Evolutionary conservation across 2,888 invertebrate genomes (phyloP), one percentile per base, ranked within the genome.

Genomic region (Cryptosula pallasiana): DNA sequence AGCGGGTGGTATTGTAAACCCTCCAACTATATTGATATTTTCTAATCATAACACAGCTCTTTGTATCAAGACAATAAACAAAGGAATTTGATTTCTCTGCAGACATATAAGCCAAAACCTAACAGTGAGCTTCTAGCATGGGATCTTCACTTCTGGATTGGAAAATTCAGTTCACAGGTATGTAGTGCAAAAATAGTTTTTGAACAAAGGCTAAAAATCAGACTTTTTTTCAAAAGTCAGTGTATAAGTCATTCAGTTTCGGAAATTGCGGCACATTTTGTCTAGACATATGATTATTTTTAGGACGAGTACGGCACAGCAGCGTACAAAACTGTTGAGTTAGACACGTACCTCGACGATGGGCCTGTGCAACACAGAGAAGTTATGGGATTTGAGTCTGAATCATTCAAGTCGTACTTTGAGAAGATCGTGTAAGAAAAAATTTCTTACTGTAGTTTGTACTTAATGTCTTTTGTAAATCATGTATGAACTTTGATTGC

Each of bases 91-190:
- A n/a, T 1, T 57, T 71, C 55, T 9, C 74, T 74, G 16, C 76
- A 84, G 84, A 83, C 83, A 0, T 82, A 78, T 77, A 80, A 80
- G 74, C 73, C 71, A 23, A 77, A 79, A 34, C 76, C 75, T 9
- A 78, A 76, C 57, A 76, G 74, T 1, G 81, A 82, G 5, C 77
- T 78, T 55, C 72, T 84, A 1, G 73, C 77, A 9, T 83, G 78
- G 73, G 84, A 85, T 72, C 80, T 83, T 5, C 84, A 85, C 75
- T 85, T 85, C 76, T 85, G 85, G 85, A 84, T 85, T 71, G 85
- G 85, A 3, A 79, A 79, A 73, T 76, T 78, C 75, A 84, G 84
- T 74, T 80, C 83, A n/a, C 83, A 83, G 81, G 84, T 83, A 73
- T 71, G 71, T 16, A 25, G 45, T 45, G 45, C 9, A 16, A 57